Conservation (phyloP, 2,888 invertebrate species). For the Volucella inanis region DNA sequence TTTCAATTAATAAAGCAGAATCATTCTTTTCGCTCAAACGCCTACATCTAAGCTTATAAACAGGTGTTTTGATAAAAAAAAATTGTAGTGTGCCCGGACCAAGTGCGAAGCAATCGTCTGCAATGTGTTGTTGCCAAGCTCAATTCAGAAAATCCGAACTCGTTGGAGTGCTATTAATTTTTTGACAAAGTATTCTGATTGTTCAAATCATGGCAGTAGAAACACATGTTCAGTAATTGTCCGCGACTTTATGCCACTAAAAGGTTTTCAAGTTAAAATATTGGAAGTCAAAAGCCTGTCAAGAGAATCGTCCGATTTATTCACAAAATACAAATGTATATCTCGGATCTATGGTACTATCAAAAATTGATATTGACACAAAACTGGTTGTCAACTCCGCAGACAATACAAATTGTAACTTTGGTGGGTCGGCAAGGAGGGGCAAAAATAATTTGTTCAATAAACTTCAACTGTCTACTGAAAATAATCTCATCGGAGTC, state of each 20-base stretch:
- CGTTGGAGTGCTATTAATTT: no score
- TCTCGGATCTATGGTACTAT: background rate
- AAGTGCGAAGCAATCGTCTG: no score
- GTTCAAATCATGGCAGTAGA: constrained; percentile 42
- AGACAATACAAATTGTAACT: constrained; percentile 18
- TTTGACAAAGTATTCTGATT: background rate
- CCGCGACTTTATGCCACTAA: constrained; percentile 43
- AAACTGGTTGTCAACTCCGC: constrained; percentile 18
- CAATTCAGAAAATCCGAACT: background rate
- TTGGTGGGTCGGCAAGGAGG: constrained; percentile 16
- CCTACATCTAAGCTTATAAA: no score
- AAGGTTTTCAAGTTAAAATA: constrained; percentile 57
- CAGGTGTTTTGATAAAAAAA: no score
- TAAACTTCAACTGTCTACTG: no score
- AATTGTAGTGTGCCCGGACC: no score
- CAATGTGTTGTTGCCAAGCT: no score
- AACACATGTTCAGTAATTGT: constrained; percentile 45
- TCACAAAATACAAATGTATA: constrained; percentile 30
- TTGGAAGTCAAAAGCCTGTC: constrained; percentile 39
- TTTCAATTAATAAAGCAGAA: no score
- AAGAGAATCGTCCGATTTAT: constrained; percentile 52
- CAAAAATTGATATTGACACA: constrained; percentile 1
- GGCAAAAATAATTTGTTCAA: no score
- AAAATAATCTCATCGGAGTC: no score
- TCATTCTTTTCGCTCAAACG: no score